These are phyloP conservation scores for Spinibarbus caldwelli DNA, from an alignment of 2,797 vertebrate species.

Conservation along the genomic window DNA sequence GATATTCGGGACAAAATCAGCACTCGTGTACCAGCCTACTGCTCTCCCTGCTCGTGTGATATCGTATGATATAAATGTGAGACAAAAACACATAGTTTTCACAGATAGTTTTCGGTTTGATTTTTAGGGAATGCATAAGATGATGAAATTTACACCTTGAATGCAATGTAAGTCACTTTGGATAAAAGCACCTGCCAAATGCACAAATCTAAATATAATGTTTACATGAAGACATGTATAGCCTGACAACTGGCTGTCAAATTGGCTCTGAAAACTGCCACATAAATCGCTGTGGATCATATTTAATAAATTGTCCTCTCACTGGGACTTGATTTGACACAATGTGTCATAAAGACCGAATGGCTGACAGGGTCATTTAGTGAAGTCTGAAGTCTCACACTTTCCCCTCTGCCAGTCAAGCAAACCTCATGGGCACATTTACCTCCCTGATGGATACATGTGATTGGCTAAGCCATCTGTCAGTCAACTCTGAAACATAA, in stretches of 20 bases:
- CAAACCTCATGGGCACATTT: constrained; percentile 2
- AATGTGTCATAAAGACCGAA: constrained; percentile 15
- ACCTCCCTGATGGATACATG: neutral
- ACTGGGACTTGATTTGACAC: constrained; percentile 1
- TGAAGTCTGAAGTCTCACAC: neutral
- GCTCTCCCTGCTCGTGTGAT: too few relatives aligned
- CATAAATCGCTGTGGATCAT: neutral
- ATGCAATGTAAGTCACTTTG: neutral
- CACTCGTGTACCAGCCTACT: too few relatives aligned
- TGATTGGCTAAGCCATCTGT: constrained; percentile 11
- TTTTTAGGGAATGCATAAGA: too few relatives aligned
- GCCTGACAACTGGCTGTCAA: neutral
- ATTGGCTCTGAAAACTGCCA: neutral
- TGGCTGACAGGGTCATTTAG: constrained; percentile 6
- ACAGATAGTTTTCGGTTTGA: too few relatives aligned
- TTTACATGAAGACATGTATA: neutral
- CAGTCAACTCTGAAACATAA: neutral
- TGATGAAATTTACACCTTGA: neutral
- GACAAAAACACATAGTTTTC: too few relatives aligned
- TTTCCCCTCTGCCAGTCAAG: neutral
- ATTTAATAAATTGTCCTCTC: neutral
- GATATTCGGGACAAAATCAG: too few relatives aligned
- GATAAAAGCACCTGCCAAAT: constrained; percentile 13
- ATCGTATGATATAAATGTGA: too few relatives aligned
- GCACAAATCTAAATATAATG: neutral